Conservation (phyloP, 2,888 invertebrate genomes). For the Drosophila glabriapex region DNA sequence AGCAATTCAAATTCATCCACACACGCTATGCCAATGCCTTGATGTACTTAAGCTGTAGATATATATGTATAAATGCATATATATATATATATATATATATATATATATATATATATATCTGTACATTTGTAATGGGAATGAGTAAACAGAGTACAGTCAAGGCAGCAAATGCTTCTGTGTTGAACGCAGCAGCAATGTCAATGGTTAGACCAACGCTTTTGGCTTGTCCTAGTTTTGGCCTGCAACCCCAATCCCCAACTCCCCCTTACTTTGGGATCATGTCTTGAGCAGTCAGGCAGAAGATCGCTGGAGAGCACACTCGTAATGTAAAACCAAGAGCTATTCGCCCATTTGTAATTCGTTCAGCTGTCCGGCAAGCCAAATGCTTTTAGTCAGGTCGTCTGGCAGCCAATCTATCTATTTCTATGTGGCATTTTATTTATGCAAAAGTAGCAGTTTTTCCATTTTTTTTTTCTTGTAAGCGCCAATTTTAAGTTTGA, state of each 20-base stretch:
- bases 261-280: slow-evolving; percentile 2
- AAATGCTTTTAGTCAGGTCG: slow-evolving; percentile 36
- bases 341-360: slow-evolving; percentile 49
- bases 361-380: slow-evolving; percentile 31
- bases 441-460: slow-evolving; percentile 69
- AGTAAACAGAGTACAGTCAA: slow-evolving; percentile 17
- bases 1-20: slow-evolving; percentile 9
- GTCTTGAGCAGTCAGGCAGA: slow-evolving; percentile 36
- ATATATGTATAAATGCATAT: background rate
- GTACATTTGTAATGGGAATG: slow-evolving; percentile 6
- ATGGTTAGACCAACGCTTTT: slow-evolving; percentile 22
- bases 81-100: background rate
- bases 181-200: slow-evolving; percentile 34
- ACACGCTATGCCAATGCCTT: slow-evolving; percentile 14
- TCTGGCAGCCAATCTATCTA: slow-evolving; percentile 58
- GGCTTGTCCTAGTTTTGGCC: slow-evolving; percentile 6
- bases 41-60: slow-evolving; percentile 5
- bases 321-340: slow-evolving; percentile 59
- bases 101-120: background rate
- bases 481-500: slow-evolving; percentile 63
- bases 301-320: slow-evolving; percentile 45
- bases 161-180: slow-evolving; percentile 15
- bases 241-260: background rate
- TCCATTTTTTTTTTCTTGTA: slow-evolving; percentile 38
- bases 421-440: slow-evolving; percentile 66